Base-by-base conservation (phyloP, 2,888 invertebrate genomes). In the Pheosia gnoma region DNA sequence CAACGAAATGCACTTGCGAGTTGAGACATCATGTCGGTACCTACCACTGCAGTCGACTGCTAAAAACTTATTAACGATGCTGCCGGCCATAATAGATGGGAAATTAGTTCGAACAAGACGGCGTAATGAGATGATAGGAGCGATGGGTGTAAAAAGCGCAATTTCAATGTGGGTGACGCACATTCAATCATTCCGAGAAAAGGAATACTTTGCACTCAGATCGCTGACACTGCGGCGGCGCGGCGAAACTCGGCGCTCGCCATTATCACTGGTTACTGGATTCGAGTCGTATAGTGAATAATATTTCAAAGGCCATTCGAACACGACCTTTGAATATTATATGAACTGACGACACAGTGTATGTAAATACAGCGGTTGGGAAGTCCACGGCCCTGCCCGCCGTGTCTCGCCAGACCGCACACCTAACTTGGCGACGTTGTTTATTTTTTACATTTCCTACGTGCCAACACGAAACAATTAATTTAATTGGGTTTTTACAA, bases 101-200 rank as follows among this genome's bases (percentile, higher is more conserved):
- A 25, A 51, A 51, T 13, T 51, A 51, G 13, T 25, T 51, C 51
- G 55, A 25, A 56, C 56, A 41, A 41, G n/a, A 56, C 37, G n/a
- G 39, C 8, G 41, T 41, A 45, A 41, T 45, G 57, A 43, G 57
- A 41, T 36, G 11, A 25, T 57, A 36, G 45, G 39, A 5, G 7
- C 56, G 56, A n/a, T 56, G 5, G 38, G n/a, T 41, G 43, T 13
- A 43, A 57, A 57, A 57, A 43, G 41, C 45, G n/a, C 37, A 53
- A 53, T 53, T 53, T 53, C 4, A 37, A 11, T 53, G 37, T 11
- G 53, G 11, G 53, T 37, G 53, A 53, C 37, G 53, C 37, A 13
- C 53, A 6, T 25, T 11, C 11, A 11, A 11, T 37, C 11, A 38
- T 53, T 53, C 53, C 11, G 53, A 53, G 53, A 53, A 53, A 37